A percentile compares a stretch with the other conserved stretches of the same genome.
Evolutionary conservation across 1,140 invertebrate genomes (phyloP).

Genomic region (Telenomus remus): DNA sequence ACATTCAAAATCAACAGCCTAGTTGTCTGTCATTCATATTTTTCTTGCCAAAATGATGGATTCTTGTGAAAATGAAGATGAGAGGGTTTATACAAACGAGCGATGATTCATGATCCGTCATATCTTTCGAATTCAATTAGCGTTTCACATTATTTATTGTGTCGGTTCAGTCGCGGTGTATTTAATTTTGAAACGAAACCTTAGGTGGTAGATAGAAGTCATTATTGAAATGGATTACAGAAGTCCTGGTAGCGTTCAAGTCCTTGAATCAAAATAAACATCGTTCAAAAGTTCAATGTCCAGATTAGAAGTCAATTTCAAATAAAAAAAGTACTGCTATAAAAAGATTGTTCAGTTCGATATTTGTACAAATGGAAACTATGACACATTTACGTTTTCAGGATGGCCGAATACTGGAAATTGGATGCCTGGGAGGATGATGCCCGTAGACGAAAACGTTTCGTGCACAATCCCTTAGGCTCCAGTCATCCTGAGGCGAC

Average conservation of each 20-base stretch:
- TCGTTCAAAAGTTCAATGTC: neutral
- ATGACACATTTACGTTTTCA: slow-evolving; percentile 43
- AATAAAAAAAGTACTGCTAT: too few relatives aligned
- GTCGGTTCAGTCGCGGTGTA: slow-evolving; percentile 10
- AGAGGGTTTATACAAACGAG: slow-evolving; percentile 24
- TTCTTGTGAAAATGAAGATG: slow-evolving; percentile 4
- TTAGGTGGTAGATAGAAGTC: slow-evolving; percentile 43
- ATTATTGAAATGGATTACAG: slow-evolving; percentile 36
- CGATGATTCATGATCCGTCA: slow-evolving; percentile 25
- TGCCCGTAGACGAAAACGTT: slow-evolving; percentile 92
- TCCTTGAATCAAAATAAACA: neutral
- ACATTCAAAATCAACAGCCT: slow-evolving; percentile 11
- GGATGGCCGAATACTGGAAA: slow-evolving; percentile 90
- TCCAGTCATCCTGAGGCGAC: slow-evolving; percentile 94
- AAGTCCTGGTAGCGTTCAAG: slow-evolving; percentile 22
- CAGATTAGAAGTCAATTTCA: neutral
- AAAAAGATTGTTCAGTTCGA: too few relatives aligned
- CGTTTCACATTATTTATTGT: slow-evolving; percentile 41
- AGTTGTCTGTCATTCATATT: slow-evolving; percentile 20
- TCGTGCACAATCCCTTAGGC: slow-evolving; percentile 96
- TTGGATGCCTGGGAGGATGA: slow-evolving; percentile 99
- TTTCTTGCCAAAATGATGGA: slow-evolving; percentile 18
- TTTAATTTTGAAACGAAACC: slow-evolving; percentile 29
- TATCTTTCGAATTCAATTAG: slow-evolving; percentile 43
- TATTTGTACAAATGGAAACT: neutral